Conservation (phyloP, 2,113 vertebrate genomes). For the Xerus inauris region DNA sequence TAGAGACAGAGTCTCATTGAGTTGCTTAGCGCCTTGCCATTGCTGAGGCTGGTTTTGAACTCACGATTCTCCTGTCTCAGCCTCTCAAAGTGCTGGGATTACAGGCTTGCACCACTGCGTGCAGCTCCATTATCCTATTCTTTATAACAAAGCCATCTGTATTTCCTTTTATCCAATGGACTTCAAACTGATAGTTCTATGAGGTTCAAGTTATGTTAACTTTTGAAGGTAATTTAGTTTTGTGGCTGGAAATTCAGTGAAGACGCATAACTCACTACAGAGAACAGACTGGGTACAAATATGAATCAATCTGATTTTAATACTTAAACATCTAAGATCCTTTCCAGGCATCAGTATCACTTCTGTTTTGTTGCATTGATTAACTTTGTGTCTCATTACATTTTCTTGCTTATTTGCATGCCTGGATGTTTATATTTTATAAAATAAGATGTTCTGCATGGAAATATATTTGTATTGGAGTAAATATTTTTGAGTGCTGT, state of each 20-base stretch:
- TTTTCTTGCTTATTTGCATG: background rate
- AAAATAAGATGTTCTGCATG: background rate
- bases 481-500: background rate
- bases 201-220: constrained; percentile 52
- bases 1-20: no score
- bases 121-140: constrained; percentile 82
- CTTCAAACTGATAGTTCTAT: constrained; percentile 43
- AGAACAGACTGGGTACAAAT: constrained; percentile 19
- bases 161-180: constrained; percentile 53
- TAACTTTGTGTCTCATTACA: background rate
- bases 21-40: no score
- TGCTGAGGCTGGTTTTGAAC: no score
- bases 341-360: background rate
- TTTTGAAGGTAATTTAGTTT: constrained; percentile 61
- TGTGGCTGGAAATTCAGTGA: constrained; percentile 39
- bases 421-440: background rate
- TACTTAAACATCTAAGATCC: constrained; percentile 23
- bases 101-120: no score
- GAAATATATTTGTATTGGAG: background rate
- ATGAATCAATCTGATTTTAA: constrained; percentile 44
- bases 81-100: no score
- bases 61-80: no score
- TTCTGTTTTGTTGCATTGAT: background rate
- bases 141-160: constrained; percentile 75
- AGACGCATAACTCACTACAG: background rate